phyloP scores from a whole-genome alignment of 2,888 invertebrate genomes.

The Oxycera nigricornis region DNA sequence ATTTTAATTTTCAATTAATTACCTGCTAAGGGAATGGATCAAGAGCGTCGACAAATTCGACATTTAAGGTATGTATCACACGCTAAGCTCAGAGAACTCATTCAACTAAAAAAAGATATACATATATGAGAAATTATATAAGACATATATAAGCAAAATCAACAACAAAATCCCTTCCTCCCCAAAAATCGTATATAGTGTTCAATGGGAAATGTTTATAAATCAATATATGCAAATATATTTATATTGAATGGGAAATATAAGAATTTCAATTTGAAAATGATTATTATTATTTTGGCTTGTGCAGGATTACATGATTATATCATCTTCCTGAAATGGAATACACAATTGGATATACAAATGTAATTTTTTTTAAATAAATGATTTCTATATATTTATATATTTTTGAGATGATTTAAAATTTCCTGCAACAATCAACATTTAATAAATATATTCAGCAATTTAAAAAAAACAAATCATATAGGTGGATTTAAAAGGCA shows the following conservation, averaged over 20 bases:
- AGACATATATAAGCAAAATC: slow-evolving; percentile 16
- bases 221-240: slow-evolving; percentile 1
- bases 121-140: slow-evolving; percentile 37
- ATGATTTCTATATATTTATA: neutral
- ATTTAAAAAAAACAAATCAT: neutral
- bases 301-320: neutral
- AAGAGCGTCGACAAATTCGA: slow-evolving; percentile 30
- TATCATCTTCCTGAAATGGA: slow-evolving; percentile 30
- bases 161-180: slow-evolving; percentile 4
- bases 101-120: slow-evolving; percentile 37
- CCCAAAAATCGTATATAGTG: too few species aligned
- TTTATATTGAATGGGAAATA: slow-evolving; percentile 18
- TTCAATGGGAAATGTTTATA: neutral
- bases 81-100: slow-evolving; percentile 31
- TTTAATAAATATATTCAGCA: slow-evolving; percentile 16
- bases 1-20: slow-evolving; percentile 25
- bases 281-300: neutral
- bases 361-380: neutral
- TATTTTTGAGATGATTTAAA: neutral
- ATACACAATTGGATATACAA: neutral
- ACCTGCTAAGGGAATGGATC: slow-evolving; percentile 31
- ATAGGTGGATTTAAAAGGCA: neutral
- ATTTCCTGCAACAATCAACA: slow-evolving; percentile 31
- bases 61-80: slow-evolving; percentile 28
- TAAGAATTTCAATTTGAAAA: too few species aligned